These are phyloP conservation scores for Enteromius argenteus DNA, from an alignment of 2,797 vertebrate genomes.

Conservation along the genomic window DNA sequence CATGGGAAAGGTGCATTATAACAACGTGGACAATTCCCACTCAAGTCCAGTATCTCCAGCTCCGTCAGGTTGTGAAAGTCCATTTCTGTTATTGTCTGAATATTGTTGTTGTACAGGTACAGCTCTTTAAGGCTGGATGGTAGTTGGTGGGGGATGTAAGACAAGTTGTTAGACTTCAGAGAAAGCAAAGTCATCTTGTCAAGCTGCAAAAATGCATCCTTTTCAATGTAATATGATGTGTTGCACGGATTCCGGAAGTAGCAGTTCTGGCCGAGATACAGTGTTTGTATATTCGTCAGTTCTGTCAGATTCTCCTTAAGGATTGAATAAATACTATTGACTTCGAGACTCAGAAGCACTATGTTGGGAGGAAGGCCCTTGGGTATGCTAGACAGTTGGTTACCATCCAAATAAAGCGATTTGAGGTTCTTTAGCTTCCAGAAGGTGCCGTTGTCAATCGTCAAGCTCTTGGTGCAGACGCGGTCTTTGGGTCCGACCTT, in stretches of 20 bases:
- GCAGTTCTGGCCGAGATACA: slow-evolving; percentile 95
- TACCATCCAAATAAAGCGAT: slow-evolving; percentile 92
- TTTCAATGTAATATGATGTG: slow-evolving; percentile 82
- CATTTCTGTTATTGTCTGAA: slow-evolving; percentile 76
- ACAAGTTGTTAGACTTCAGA: slow-evolving; percentile 92
- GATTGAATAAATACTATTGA: slow-evolving; percentile 86
- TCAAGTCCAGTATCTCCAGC: slow-evolving; percentile 90
- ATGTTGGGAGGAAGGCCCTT: slow-evolving; percentile 83
- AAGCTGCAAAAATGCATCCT: slow-evolving; percentile 82
- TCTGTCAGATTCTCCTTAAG: slow-evolving; percentile 82
- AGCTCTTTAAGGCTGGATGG: slow-evolving; percentile 85
- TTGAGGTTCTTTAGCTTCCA: slow-evolving; percentile 77
- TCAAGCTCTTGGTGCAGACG: slow-evolving; percentile 75
- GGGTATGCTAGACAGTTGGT: slow-evolving; percentile 87
- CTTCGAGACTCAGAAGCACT: slow-evolving; percentile 90
- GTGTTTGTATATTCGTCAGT: slow-evolving; percentile 79
- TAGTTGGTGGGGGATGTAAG: slow-evolving; percentile 82
- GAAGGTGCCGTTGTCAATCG: slow-evolving; percentile 82
- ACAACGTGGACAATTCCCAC: slow-evolving; percentile 94
- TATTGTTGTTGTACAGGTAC: slow-evolving; percentile 92
- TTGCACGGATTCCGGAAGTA: slow-evolving; percentile 96
- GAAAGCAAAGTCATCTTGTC: slow-evolving; percentile 84
- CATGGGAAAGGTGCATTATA: slow-evolving; percentile 92
- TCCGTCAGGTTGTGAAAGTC: slow-evolving; percentile 85
- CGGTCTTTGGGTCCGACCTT: slow-evolving; percentile 87